Evolutionary conservation across 2,888 invertebrate genomes (phyloP).

Genomic region (Smittia sp.): DNA sequence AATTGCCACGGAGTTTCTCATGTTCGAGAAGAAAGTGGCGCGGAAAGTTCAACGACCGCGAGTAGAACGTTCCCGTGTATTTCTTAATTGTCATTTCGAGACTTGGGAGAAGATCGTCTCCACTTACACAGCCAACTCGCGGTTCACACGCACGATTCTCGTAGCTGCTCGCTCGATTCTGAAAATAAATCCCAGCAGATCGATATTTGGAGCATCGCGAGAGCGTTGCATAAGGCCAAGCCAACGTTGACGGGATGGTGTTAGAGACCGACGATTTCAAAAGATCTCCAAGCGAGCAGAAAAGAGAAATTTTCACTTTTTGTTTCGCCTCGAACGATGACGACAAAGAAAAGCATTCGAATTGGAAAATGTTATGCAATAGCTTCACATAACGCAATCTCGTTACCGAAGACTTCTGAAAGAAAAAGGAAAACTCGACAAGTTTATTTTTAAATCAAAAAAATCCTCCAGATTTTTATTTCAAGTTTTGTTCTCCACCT

Average conservation of each 20-base stretch:
- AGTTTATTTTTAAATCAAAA: not conserved
- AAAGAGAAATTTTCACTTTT: constrained; percentile 27
- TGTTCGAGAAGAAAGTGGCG: not conserved
- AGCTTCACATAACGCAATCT: not conserved
- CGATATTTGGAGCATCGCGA: not conserved
- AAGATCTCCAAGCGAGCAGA: constrained; percentile 4
- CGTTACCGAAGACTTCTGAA: not conserved
- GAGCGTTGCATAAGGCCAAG: too few relatives aligned
- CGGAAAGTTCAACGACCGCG: not conserved
- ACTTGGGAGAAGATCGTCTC: not conserved
- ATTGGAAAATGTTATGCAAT: not conserved
- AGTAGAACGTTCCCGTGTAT: not conserved
- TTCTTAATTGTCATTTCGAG: constrained; percentile 16
- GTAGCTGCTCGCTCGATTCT: not conserved
- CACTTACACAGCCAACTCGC: not conserved
- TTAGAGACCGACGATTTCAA: not conserved
- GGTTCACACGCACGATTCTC: not conserved
- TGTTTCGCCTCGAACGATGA: not conserved
- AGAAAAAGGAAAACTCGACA: not conserved
- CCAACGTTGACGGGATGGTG: not conserved
- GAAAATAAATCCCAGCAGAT: not conserved
- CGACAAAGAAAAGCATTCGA: not conserved
- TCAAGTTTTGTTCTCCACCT: not conserved
- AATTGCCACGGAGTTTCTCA: not conserved
- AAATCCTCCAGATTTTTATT: constrained; percentile 12